Evolutionary conservation across 2,113 vertebrate species (phyloP), one percentile per base, ranked within the genome.

Genomic region (Cinclus cinclus): DNA sequence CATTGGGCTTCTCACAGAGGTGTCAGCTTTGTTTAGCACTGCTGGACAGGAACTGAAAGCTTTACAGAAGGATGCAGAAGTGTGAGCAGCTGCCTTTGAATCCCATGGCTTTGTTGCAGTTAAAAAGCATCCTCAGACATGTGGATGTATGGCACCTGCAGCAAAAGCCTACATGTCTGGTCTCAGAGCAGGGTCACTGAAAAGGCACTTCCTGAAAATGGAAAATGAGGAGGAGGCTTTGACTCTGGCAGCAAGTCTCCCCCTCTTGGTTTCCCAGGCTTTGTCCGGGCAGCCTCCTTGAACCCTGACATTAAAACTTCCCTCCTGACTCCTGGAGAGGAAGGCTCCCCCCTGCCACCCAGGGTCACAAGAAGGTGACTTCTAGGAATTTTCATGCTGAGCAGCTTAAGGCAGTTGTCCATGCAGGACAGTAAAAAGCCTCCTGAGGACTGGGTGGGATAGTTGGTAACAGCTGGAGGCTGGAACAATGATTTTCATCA

Each of bases 211-310:
- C 3, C 24, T 86, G 80, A 52, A 67, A 63, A 75, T 24, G 17
- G 52, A 7, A 67, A 71, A 75, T 0, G 0, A 62, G 31, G 46
- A 84, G 44, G 50, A 78, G 31, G 5, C 50, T 78, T 65, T 67
- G 67, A 79, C 64, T 65, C 67, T 37, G 27, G 62, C n/a, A 30
- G 33, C 0, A 0, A 11, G 5, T 56, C 31, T 70, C 30, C 27
- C 41, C 27, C 0, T 1, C 37, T 39, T 82, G 1, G 1, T 37
- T 85, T 42, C 46, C 55, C 1, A 4, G 64, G 25, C 17, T 56
- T 42, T 6, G 1, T 35, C 41, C 0, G 0, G 33, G 0, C 50
- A 65, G 46, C 27, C 25, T 73, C 28, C 44, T 55, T 33, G 12
- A 55, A 30, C 44, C 24, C 44, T 23, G 7, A 20, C 25, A 24